phyloP scores from a whole-genome alignment of 2,113 vertebrate genomes.

The Setophaga petechia region DNA sequence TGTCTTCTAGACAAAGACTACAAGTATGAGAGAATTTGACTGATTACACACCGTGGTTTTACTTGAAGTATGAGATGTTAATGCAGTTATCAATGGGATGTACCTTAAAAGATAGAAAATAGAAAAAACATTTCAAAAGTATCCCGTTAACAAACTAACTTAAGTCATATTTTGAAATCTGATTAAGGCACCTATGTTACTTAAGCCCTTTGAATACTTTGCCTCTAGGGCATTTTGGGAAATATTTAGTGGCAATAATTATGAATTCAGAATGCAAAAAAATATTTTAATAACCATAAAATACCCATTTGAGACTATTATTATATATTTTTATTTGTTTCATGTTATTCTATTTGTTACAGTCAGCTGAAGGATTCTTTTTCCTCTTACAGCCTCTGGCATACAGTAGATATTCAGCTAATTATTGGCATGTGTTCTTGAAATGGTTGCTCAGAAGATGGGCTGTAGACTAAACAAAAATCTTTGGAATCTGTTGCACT shows the following conservation, averaged over 20 bases:
- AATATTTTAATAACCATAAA: background rate
- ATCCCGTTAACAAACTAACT: background rate
- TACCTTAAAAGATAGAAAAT: background rate
- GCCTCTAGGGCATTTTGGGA: background rate
- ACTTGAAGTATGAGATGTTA: background rate
- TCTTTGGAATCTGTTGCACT: constrained; percentile 43
- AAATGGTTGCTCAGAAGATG: constrained; percentile 49
- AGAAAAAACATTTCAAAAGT: background rate
- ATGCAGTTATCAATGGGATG: background rate
- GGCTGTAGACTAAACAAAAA: constrained; percentile 69
- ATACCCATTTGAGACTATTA: background rate
- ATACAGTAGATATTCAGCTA: constrained; percentile 42
- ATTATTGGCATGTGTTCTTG: constrained; percentile 56
- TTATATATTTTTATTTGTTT: background rate
- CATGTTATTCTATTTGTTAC: background rate
- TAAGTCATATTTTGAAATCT: background rate
- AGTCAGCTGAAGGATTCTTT: constrained; percentile 20
- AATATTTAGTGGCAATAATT: constrained; percentile 7
- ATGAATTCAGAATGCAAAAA: constrained; percentile 13
- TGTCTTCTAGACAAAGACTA: background rate
- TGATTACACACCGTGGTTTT: background rate
- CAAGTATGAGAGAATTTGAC: background rate
- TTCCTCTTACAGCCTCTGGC: background rate
- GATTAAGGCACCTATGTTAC: background rate
- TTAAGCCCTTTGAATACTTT: background rate